phyloP scores from a whole-genome alignment of 2,888 invertebrate species.

The Drosophila demipolita region DNA sequence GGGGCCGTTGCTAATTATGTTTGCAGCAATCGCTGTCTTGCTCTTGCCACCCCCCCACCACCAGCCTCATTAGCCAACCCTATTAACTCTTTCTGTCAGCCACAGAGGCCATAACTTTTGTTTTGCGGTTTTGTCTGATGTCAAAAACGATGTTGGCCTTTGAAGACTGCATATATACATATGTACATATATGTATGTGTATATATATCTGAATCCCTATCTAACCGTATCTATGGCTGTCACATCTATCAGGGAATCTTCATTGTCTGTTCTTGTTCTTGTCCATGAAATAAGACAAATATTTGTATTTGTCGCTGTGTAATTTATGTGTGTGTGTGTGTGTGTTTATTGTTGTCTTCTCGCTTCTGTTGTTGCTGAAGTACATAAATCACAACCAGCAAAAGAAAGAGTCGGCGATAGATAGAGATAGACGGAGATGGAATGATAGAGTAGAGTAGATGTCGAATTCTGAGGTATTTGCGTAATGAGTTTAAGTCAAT shows the following conservation, averaged over 20 bases:
- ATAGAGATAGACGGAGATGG: background rate
- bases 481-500: conserved; percentile 58
- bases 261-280: conserved; percentile 60
- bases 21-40: conserved; percentile 34
- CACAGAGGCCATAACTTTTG: conserved; percentile 46
- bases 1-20: conserved; percentile 75
- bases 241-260: conserved; percentile 36
- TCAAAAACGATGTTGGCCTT: conserved; percentile 41
- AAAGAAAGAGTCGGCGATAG: background rate
- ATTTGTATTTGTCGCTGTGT: conserved; percentile 63
- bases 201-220: conserved; percentile 5
- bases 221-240: conserved; percentile 1
- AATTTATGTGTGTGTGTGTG: conserved; percentile 56
- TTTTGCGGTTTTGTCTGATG: conserved; percentile 35
- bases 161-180: conserved; percentile 11
- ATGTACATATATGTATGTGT: conserved; percentile 1
- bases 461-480: conserved; percentile 17
- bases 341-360: conserved; percentile 44
- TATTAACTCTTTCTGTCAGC: conserved; percentile 13
- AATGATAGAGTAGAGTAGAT: conserved; percentile 9
- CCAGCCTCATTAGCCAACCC: background rate
- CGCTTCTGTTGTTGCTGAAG: conserved; percentile 44
- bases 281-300: conserved; percentile 71
- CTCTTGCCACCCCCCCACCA: background rate
- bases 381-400: conserved; percentile 59